Conservation (phyloP, 1,140 invertebrate genomes). For the Drosophila ficusphila region DNA sequence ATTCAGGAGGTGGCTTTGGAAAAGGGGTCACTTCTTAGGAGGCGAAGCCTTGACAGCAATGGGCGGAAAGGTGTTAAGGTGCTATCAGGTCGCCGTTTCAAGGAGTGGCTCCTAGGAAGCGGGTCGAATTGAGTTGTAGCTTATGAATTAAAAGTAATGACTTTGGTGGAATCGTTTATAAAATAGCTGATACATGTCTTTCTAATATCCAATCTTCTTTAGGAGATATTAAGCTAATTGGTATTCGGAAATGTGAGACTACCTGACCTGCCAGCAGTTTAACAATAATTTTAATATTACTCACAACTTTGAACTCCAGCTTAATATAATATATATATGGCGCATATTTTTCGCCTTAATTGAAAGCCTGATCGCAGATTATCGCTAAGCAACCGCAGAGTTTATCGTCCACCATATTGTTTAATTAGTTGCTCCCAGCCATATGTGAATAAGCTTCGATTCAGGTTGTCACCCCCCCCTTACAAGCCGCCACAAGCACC, state of each 20-base stretch:
- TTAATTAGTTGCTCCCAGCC: slow-evolving; percentile 3
- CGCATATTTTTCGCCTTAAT: neutral
- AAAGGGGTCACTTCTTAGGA: slow-evolving; percentile 15
- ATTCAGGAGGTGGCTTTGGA: slow-evolving; percentile 29
- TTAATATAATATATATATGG: too few relatives aligned
- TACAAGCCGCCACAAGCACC: neutral
- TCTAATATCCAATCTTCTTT: neutral
- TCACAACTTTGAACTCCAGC: too few relatives aligned
- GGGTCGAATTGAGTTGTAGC: neutral
- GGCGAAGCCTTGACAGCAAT: neutral
- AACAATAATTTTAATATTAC: too few relatives aligned
- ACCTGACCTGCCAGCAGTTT: too few relatives aligned
- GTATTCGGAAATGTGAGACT: too few relatives aligned
- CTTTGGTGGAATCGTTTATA: neutral
- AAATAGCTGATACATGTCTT: neutral
- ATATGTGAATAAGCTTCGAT: slow-evolving; percentile 7
- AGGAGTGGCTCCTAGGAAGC: slow-evolving; percentile 15
- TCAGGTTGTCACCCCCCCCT: neutral
- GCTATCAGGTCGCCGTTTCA: slow-evolving; percentile 7
- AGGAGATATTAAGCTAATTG: too few relatives aligned
- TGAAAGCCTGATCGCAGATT: neutral
- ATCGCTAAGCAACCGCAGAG: neutral
- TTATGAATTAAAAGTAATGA: neutral
- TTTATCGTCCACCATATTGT: neutral
- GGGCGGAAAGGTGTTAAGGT: neutral